Conservation (phyloP, 2,113 vertebrate genomes). For the Lipotes vexillifer region DNA sequence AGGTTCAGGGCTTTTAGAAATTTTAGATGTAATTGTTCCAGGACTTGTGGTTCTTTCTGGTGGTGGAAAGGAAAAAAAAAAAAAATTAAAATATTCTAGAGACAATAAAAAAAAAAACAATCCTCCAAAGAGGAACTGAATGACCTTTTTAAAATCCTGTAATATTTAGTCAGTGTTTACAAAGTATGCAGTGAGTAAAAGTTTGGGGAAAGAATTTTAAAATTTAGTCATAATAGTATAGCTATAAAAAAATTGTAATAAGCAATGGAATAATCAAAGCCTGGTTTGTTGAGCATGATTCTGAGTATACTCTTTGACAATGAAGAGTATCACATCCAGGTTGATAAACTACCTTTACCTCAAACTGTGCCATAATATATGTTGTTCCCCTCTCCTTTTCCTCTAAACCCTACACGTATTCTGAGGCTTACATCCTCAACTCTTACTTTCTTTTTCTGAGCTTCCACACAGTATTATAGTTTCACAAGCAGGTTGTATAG, state of each 20-base stretch:
- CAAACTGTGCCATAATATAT: background rate
- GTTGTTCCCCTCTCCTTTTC: background rate
- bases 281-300: background rate
- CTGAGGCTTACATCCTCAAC: background rate
- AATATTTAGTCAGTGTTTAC: background rate
- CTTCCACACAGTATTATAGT: background rate
- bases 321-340: background rate
- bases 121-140: constrained; percentile 27
- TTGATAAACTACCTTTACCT: background rate
- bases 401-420: background rate
- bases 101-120: background rate
- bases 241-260: background rate
- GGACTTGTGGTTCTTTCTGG: constrained; percentile 48
- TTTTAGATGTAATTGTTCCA: constrained; percentile 45
- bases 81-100: constrained; percentile 38
- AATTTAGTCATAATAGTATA: background rate
- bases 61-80: constrained; percentile 30
- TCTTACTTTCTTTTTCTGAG: background rate
- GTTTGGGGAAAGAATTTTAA: constrained; percentile 29
- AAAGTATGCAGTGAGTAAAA: constrained; percentile 34
- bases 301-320: background rate
- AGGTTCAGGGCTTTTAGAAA: constrained; percentile 32
- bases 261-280: background rate
- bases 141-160: constrained; percentile 14
- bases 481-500: background rate